A percentile compares a stretch with the other conserved stretches of the same genome.
phyloP scores from a whole-genome alignment of 2,113 vertebrate species.

The Phoenicopterus ruber region DNA sequence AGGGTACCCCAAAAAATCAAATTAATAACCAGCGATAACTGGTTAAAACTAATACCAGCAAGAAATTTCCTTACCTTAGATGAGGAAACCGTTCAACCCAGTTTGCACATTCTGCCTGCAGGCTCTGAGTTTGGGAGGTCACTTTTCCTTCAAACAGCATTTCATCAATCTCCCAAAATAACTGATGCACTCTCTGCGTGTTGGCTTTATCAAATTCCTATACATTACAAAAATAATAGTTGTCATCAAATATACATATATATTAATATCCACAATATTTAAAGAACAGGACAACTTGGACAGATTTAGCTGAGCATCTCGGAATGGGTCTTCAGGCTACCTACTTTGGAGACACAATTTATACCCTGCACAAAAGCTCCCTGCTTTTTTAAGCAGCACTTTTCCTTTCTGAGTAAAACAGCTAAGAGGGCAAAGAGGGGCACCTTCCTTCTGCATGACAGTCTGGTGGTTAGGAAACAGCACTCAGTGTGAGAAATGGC shows the following conservation, averaged over 20 bases:
- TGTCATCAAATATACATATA: background rate
- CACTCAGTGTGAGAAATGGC: background rate
- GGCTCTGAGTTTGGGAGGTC: conserved; percentile 70
- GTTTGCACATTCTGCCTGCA: conserved; percentile 77
- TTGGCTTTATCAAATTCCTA: conserved; percentile 84
- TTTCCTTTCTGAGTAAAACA: background rate
- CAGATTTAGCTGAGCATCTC: background rate
- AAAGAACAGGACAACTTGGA: background rate
- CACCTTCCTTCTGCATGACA: background rate
- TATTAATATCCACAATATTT: background rate
- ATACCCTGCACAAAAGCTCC: background rate
- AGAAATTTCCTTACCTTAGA: conserved; percentile 72
- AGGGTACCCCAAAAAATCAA: background rate
- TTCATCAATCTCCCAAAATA: conserved; percentile 84
- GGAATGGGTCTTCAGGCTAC: background rate
- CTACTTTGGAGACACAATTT: background rate
- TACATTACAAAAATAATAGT: background rate
- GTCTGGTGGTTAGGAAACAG: background rate
- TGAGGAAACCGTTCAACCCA: conserved; percentile 80
- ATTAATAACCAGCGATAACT: background rate
- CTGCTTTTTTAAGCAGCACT: background rate
- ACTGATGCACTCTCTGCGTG: conserved; percentile 77
- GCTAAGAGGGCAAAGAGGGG: background rate
- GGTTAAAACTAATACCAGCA: background rate
- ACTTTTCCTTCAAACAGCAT: conserved; percentile 84